Evolutionary conservation across 2,113 vertebrate genomes (phyloP), one percentile per base, ranked within the genome.

Genomic region (Crypturellus undulatus): DNA sequence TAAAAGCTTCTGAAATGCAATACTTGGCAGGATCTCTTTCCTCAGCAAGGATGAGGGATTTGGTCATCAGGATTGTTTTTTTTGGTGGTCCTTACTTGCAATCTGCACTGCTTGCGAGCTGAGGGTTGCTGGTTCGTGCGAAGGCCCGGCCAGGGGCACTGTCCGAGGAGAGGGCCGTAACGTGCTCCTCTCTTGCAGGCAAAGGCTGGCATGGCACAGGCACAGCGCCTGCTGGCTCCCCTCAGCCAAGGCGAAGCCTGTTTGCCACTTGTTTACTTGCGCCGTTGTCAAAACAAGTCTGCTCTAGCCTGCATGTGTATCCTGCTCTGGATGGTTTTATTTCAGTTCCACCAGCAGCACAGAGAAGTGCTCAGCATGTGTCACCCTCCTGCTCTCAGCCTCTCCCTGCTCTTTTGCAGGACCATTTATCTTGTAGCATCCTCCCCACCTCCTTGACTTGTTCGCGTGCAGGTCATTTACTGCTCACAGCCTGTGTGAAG

Each of bases 381-480:
- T 62, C 40, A 78, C 38, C 20, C 59, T 58, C 12, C 19, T 7
- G 36, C 70, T 20, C 4, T 52, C 54, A 10, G 56, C 82, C 9
- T 68, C 22, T 42, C 36, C 20, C 0, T 0, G 52, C 54, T 82
- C 42, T 51, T 82, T 82, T 68, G 28, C 19, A 65, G 73, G 28
- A 43, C 56, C 3, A 0, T 96, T 87, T 89, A 12, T 40, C 62
- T 60, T 64, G 52, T 20, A 79, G 47, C 81, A 56, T 62, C 36
- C 24, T 40, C 9, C 6, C 28, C 60, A 1, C 18, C 58, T 56
- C 0, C 0, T 21, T 18, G 68, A 52, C 70, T 82, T 1, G 0
- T 70, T 70, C 34, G 42, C 75, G 52, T 6, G 17, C 51, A 69
- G 22, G 17, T 79, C 32, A 6, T 69, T 84, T 76, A 38, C 38